Conservation (phyloP, 2,888 invertebrate genomes). For the Drosophila robusta region DNA sequence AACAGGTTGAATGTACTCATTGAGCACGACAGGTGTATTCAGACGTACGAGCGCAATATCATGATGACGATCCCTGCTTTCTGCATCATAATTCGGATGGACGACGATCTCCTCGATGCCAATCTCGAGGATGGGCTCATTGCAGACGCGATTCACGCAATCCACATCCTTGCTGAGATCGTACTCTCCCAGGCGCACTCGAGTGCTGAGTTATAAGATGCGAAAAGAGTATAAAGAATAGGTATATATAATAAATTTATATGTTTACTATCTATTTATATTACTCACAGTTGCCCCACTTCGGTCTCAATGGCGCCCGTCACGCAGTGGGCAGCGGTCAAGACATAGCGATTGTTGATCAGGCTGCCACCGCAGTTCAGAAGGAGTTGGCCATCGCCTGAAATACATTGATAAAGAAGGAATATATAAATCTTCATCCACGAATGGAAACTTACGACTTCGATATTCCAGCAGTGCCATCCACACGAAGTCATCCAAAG, state of each 20-base stretch:
- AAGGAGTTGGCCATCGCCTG: slow-evolving; percentile 64
- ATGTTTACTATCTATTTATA: too few species aligned
- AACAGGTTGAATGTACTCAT: slow-evolving; percentile 87
- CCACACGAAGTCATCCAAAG: slow-evolving; percentile 89
- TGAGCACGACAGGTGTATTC: slow-evolving; percentile 86
- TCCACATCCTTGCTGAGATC: slow-evolving; percentile 78
- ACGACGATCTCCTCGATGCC: slow-evolving; percentile 88
- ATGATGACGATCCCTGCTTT: slow-evolving; percentile 87
- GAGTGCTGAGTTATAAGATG: slow-evolving; percentile 18
- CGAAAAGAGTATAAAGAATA: neutral
- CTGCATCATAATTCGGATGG: slow-evolving; percentile 87
- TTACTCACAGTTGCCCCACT: slow-evolving; percentile 86
- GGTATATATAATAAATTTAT: too few species aligned
- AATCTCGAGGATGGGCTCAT: slow-evolving; percentile 87
- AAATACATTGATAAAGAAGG: neutral
- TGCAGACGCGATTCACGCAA: slow-evolving; percentile 86
- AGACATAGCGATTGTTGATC: slow-evolving; percentile 87
- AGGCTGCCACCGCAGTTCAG: slow-evolving; percentile 90
- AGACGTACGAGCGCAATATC: slow-evolving; percentile 91
- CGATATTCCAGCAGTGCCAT: slow-evolving; percentile 89
- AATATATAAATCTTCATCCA: too few species aligned
- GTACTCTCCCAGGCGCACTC: slow-evolving; percentile 84
- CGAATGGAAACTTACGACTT: slow-evolving; percentile 86
- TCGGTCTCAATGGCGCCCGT: slow-evolving; percentile 85
- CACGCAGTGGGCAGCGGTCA: slow-evolving; percentile 89